Evolutionary conservation across 1,140 invertebrate species (phyloP).

Genomic region (Periplaneta americana): DNA sequence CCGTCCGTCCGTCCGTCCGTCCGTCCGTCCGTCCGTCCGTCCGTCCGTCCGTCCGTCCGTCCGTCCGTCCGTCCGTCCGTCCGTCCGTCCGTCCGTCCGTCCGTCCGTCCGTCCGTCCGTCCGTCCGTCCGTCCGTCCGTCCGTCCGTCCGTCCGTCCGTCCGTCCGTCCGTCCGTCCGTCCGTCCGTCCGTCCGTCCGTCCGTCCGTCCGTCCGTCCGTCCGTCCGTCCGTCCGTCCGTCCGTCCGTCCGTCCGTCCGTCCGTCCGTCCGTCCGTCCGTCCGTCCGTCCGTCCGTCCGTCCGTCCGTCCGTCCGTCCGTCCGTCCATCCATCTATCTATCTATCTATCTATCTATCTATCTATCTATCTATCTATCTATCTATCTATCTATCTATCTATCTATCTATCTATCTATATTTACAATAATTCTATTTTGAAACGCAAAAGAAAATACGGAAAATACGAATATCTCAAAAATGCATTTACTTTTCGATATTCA

Average conservation of each 20-base stretch:
- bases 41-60: slow-evolving; percentile 21
- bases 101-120: slow-evolving; percentile 34
- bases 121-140: slow-evolving; percentile 31
- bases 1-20: slow-evolving; percentile 31
- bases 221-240: slow-evolving; percentile 22
- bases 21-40: slow-evolving; percentile 21
- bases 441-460: too few relatives aligned
- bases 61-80: slow-evolving; percentile 29
- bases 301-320: slow-evolving; percentile 19
- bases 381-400: slow-evolving; percentile 17
- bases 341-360: slow-evolving; percentile 17
- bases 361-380: slow-evolving; percentile 17
- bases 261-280: slow-evolving; percentile 28
- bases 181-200: slow-evolving; percentile 13
- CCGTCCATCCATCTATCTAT: too few relatives aligned
- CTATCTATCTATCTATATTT: too few relatives aligned
- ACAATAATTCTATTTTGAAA: too few relatives aligned
- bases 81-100: slow-evolving; percentile 21
- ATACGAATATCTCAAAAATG: too few relatives aligned
- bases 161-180: slow-evolving; percentile 21
- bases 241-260: slow-evolving; percentile 36
- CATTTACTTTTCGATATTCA: too few relatives aligned
- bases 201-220: slow-evolving; percentile 28
- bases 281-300: slow-evolving; percentile 22
- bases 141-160: slow-evolving; percentile 21